Base-by-base conservation (phyloP, 2,888 invertebrate genomes). In the Troides oblongomaculatus region DNA sequence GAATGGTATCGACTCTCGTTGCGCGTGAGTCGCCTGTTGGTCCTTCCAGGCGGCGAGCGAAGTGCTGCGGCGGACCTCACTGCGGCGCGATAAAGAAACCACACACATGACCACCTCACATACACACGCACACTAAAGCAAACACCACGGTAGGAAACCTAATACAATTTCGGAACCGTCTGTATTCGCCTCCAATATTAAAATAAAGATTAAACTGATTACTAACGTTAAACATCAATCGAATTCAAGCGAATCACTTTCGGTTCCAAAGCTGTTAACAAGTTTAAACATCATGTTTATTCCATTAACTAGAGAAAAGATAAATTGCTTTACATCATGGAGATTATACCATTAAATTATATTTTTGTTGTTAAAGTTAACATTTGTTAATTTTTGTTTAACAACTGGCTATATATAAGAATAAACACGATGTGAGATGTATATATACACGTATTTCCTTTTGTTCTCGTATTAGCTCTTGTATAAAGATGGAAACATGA, bases 1-100 rank as follows among this genome's bases (percentile, higher is more conserved):
- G 98, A 98, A 92, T 98, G 98, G 92, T 98, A 98, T 84, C 98
- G 95, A 93, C 97, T 97, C 93, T 98, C 98, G 93, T 98, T 98
- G 84, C 98, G 94, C 77, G 98, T 98, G 80, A 98, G 95, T 80
- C 98, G 94, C 75, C 98, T 94, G 93, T 98, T 97, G 85, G 97
- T 97, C 86, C 97, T 93, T 80, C 96, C 95, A 87, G 94, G 87
- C 79, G 94, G 86, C 90, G 94, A 85, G 82, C 92, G 89, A 84
- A 87, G 85, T 84, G 87, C 85, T 83, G 89, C 86, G 75, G 85
- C 90, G 84, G 92, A 88, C 84, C 90, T 89, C 92, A 88, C 93
- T 93, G 90, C 89, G 90, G 91, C 90, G 89, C 91, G 87, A 90
- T 87, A 93, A 93, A 93, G 86, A 70, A 93, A 92, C 93, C 85